A percentile compares a stretch with the other conserved stretches of the same genome.
Conservation (phyloP, 23 tunicate species). For the Halocynthia aurantium region DNA sequence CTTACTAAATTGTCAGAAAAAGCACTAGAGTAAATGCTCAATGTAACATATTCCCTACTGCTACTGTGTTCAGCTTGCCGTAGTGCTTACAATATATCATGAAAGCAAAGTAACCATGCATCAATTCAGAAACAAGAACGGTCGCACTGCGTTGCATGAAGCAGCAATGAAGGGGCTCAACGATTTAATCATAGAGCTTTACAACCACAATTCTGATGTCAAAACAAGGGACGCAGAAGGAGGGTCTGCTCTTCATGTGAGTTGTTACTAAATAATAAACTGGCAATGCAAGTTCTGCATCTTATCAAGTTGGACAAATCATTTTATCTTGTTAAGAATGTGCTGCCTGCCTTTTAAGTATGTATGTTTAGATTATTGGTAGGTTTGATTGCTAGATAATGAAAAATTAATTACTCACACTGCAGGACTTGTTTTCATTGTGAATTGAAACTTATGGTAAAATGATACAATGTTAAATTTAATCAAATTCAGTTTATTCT, state of each 20-base stretch:
- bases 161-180: slow-evolving; percentile 67
- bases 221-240: slow-evolving; percentile 86
- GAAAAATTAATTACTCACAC: background rate
- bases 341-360: too few species aligned
- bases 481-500: too few species aligned
- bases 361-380: too few species aligned
- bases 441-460: too few species aligned
- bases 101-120: too few species aligned
- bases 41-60: too few species aligned
- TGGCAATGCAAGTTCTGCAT: too few species aligned
- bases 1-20: background rate
- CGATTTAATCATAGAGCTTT: slow-evolving; percentile 45
- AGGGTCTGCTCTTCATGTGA: slow-evolving; percentile 85
- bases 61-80: too few species aligned
- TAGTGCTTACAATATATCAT: too few species aligned
- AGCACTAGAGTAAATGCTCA: background rate
- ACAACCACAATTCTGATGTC: slow-evolving; percentile 48
- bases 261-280: background rate
- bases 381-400: too few species aligned
- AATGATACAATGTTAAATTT: too few species aligned
- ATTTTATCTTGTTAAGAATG: background rate
- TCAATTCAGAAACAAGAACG: slow-evolving; percentile 41
- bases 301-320: too few species aligned
- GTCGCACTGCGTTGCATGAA: slow-evolving; percentile 88
- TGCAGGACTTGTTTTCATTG: background rate